A percentile compares a stretch with the other conserved stretches of the same genome.
These are phyloP conservation scores for Galerucella nymphaeae DNA, from an alignment of 2,888 invertebrate genomes.

Conservation along the genomic window DNA sequence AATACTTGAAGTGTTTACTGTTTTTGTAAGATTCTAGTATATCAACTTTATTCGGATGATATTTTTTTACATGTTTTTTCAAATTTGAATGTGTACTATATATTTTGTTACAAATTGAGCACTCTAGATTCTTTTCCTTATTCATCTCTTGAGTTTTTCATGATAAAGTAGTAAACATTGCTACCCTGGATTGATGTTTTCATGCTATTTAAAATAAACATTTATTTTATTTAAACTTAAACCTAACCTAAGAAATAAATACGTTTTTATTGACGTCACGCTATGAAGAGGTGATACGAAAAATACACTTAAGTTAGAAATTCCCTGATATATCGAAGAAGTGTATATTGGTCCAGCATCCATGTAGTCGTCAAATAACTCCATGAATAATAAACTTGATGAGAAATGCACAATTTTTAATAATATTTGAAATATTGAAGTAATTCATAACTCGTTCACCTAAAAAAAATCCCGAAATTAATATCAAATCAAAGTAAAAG, in stretches of 20 bases:
- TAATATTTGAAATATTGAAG: too few species aligned
- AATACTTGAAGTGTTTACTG: constrained; percentile 15
- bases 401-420: too few species aligned
- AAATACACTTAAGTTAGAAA: not conserved
- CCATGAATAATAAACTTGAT: too few species aligned
- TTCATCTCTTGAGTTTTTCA: not conserved
- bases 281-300: not conserved
- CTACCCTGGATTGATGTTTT: too few species aligned
- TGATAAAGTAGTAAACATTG: too few species aligned
- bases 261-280: not conserved
- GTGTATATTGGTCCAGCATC: not conserved
- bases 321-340: not conserved
- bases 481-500: too few species aligned
- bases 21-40: constrained; percentile 14
- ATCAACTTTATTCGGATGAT: constrained; percentile 1
- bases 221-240: not conserved
- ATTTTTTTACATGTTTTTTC: constrained; percentile 8
- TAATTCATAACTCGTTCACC: too few species aligned
- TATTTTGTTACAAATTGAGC: constrained; percentile 11
- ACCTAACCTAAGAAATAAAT: not conserved
- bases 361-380: not conserved
- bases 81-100: constrained; percentile 22
- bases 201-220: not conserved
- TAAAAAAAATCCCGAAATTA: too few species aligned
- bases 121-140: not conserved